A percentile compares a stretch with the other conserved stretches of the same genome.
phyloP scores from a whole-genome alignment of 2,113 vertebrate species.

The Lethenteron reissneri region DNA sequence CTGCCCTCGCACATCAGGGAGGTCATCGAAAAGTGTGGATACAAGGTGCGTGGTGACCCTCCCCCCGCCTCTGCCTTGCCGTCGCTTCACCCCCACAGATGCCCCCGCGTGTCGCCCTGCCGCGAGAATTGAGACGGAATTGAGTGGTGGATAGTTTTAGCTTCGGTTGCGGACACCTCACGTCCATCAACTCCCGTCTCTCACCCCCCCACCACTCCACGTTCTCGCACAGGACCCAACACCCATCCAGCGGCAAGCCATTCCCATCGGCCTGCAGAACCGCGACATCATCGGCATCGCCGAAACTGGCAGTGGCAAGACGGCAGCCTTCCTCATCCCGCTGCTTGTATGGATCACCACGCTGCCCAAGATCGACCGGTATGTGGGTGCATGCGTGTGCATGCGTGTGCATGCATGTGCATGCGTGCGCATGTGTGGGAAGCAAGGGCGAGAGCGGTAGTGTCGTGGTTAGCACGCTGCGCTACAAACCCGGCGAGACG shows the following conservation, averaged over 20 bases:
- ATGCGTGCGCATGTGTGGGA: not conserved
- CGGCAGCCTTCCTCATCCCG: constrained; percentile 82
- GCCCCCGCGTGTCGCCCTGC: not conserved
- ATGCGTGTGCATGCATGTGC: no score
- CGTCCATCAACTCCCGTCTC: no score
- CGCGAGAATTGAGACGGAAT: not conserved
- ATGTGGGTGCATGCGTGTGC: not conserved
- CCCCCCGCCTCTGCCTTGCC: accelerated
- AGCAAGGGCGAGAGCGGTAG: constrained; percentile 1
- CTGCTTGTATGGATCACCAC: constrained; percentile 93
- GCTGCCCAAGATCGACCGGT: constrained; percentile 87
- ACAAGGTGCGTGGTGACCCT: constrained; percentile 40
- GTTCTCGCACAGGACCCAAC: constrained; percentile 47
- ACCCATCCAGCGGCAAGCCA: constrained; percentile 89
- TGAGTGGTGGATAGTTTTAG: no score
- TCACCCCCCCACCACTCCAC: no score
- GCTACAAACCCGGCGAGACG: no score
- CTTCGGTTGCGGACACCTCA: no score
- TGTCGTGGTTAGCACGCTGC: not conserved
- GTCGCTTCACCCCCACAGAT: not conserved
- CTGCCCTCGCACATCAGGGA: constrained; percentile 80
- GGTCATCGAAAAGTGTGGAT: constrained; percentile 92
- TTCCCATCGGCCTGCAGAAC: constrained; percentile 92
- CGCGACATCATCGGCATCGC: constrained; percentile 94
- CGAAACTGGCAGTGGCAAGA: constrained; percentile 89